Evolutionary conservation across 2,113 vertebrate genomes (phyloP).

Genomic region (Gila orcuttii): DNA sequence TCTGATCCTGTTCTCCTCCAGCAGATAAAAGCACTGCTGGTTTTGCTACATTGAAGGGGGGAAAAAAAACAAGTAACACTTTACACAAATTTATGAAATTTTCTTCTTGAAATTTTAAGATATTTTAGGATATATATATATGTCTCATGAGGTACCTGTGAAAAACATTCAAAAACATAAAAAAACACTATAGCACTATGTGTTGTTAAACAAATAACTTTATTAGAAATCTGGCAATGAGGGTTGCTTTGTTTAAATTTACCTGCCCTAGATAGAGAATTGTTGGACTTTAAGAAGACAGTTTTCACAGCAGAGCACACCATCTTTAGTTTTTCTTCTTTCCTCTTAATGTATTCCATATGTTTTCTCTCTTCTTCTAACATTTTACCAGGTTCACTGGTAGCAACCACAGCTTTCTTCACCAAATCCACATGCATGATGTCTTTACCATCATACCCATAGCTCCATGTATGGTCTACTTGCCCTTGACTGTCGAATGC

Average conservation of each 20-base stretch:
- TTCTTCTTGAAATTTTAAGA: no score
- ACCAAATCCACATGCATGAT: constrained; percentile 48
- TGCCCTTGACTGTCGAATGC: constrained; percentile 31
- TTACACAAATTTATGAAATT: no score
- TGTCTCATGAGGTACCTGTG: no score
- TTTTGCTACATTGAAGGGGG: constrained; percentile 15
- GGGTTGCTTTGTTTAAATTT: neutral
- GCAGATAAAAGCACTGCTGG: constrained; percentile 29
- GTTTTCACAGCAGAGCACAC: constrained; percentile 50
- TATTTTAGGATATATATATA: no score
- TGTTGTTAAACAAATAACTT: no score
- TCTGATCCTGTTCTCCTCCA: neutral
- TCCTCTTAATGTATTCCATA: constrained; percentile 38
- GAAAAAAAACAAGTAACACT: no score
- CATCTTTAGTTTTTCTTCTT: constrained; percentile 36
- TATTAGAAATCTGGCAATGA: neutral
- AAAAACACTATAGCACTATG: no score
- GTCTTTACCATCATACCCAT: constrained; percentile 49
- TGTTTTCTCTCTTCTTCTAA: constrained; percentile 46
- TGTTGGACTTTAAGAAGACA: constrained; percentile 46
- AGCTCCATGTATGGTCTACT: constrained; percentile 34
- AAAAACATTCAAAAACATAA: no score
- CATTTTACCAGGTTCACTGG: constrained; percentile 31
- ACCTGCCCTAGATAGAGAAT: constrained; percentile 46
- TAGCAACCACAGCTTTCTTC: constrained; percentile 38